Conservation (phyloP, 2,113 vertebrate genomes). For the Oryctolagus cuniculus region DNA sequence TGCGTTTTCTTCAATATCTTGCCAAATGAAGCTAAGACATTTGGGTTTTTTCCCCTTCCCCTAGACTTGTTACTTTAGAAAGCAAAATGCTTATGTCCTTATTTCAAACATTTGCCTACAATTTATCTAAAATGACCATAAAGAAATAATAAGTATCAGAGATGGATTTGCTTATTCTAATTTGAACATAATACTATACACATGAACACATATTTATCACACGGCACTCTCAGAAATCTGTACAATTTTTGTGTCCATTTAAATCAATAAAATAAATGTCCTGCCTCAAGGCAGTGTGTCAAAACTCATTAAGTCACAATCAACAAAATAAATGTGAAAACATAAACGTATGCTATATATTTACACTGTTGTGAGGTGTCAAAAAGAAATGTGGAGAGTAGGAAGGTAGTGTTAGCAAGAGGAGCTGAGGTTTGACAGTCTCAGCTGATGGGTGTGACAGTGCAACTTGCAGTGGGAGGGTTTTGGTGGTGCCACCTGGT, state of each 20-base stretch:
- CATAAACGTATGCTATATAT: neutral
- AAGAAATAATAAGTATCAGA: too few species aligned
- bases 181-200: too few species aligned
- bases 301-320: neutral
- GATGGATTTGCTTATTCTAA: too few species aligned
- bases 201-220: too few species aligned
- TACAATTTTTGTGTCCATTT: too few species aligned
- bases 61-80: neutral
- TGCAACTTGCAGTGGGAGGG: too few species aligned
- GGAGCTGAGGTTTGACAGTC: too few species aligned
- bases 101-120: neutral
- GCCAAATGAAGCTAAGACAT: neutral
- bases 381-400: neutral
- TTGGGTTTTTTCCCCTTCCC: neutral
- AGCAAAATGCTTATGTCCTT: neutral
- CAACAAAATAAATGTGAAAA: neutral
- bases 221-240: too few species aligned
- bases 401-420: too few species aligned
- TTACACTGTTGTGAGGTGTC: neutral
- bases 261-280: too few species aligned
- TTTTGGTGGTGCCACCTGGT: too few species aligned
- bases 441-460: too few species aligned
- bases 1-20: constrained; percentile 45
- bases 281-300: neutral
- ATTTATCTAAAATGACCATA: neutral